Conservation (phyloP, 2,113 vertebrate genomes). For the Chinchilla lanigera region DNA sequence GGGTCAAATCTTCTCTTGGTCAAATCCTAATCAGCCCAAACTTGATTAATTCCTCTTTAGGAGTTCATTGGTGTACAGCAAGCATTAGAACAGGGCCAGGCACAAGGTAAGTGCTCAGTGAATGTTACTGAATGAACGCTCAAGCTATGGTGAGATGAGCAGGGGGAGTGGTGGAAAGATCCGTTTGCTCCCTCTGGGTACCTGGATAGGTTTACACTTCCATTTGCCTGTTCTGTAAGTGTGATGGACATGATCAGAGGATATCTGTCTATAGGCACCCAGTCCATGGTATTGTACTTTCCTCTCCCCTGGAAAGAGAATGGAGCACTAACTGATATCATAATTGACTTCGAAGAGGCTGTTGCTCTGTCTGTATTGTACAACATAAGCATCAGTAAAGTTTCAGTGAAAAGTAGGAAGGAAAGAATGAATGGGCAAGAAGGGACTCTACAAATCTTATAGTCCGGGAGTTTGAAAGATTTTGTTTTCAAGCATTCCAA, state of each 20-base stretch:
- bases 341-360: background rate
- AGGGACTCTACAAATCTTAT: background rate
- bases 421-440: background rate
- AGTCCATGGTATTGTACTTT: background rate
- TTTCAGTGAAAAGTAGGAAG: conserved; percentile 10
- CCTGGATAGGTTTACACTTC: background rate
- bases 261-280: no score
- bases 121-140: background rate
- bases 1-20: background rate
- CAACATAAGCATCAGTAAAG: background rate
- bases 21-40: background rate
- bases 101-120: background rate
- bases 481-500: background rate
- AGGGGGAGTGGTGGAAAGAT: no score
- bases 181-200: background rate
- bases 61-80: background rate
- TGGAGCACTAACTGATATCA: background rate
- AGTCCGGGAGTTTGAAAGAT: background rate
- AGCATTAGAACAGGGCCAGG: background rate
- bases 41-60: background rate
- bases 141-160: background rate
- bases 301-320: background rate
- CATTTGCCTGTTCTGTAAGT: background rate
- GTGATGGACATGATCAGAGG: background rate
- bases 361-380: background rate